Percentiles rank a stretch among this genome's conserved stretches.
phyloP scores from a whole-genome alignment of 2,113 vertebrate genomes.

The Brachyistius frenatus region DNA sequence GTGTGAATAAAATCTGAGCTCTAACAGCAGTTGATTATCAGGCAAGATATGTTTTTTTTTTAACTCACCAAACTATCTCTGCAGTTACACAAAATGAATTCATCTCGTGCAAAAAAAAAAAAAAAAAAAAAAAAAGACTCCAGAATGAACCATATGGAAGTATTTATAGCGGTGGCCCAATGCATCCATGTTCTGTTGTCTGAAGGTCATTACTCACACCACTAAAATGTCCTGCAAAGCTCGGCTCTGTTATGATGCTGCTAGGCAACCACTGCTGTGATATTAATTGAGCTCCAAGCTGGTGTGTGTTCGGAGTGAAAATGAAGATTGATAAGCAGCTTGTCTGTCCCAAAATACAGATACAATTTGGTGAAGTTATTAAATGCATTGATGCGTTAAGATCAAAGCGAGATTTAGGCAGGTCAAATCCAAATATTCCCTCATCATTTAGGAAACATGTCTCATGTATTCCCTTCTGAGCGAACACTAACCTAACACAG shows the following conservation, averaged over 20 bases:
- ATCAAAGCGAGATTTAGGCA: conserved; percentile 21
- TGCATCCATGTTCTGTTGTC: conserved; percentile 59
- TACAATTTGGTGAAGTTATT: not conserved
- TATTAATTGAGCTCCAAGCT: conserved; percentile 31
- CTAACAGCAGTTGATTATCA: not conserved
- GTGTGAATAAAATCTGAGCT: conserved; percentile 20
- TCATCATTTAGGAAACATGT: conserved; percentile 34
- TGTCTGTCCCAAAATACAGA: not conserved
- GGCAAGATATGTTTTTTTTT: not conserved
- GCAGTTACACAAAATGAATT: not conserved
- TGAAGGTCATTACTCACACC: conserved; percentile 62
- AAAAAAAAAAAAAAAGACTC: not conserved
- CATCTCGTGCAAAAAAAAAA: not conserved
- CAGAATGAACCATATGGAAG: conserved; percentile 64
- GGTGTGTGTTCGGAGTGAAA: conserved; percentile 23
- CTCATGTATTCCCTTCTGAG: conserved; percentile 23
- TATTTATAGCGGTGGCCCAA: conserved; percentile 46
- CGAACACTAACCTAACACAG: conserved; percentile 23
- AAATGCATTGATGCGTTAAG: not conserved
- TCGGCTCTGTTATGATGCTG: conserved; percentile 60
- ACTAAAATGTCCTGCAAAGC: conserved; percentile 56
- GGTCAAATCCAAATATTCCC: conserved; percentile 9
- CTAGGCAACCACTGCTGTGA: conserved; percentile 66
- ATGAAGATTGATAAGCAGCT: conserved; percentile 17
- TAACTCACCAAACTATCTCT: not conserved